Base-by-base conservation (phyloP, 2,797 vertebrate genomes). In the Ptychobarbus kaznakovi region DNA sequence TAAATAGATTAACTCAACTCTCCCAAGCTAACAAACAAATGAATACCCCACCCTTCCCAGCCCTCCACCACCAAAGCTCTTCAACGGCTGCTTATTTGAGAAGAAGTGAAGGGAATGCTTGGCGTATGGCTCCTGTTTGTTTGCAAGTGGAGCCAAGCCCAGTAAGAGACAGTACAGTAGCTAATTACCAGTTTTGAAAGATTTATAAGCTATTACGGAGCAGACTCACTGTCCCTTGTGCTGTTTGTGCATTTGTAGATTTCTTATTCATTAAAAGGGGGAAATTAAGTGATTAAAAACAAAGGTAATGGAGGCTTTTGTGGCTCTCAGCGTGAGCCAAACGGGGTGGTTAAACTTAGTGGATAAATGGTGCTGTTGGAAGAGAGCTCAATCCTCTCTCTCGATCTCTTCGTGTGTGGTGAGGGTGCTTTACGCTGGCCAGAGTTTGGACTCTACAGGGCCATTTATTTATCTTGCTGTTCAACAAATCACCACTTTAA, bases 101-200 rank as follows among this genome's bases (percentile, higher is more conserved):
- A 76, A 80, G n/a, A 86, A 91, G 90, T 83, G 72, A 90, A 91
- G 86, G 81, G 89, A 87, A 87, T 90, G 87, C 79, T 78, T 87
- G 88, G 70, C 76, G 86, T 87, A 84, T 32, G 40, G 81, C 90
- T 92, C 89, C 89, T 89, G 88, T 87, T 89, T 75, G 46, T 82
- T 86, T 90, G 89, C 89, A 91, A 94, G 90, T 90, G 89, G 32
- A 83, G 77, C 88, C 68, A 87, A 92, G 88, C 90, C 91, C 85
- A 88, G 88, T 93, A 90, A 92, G 81, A 89, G 86, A 80, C 65
- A 81, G 65, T 81, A 66, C 65, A 90, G 86, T 84, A 90, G 89
- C 92, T 93, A 92, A 95, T 94, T 94, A 94, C 86, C 49, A 93
- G 91, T 90, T 88, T 89, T 90, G 87, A 92, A 92, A 94, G 92